A percentile compares a stretch with the other conserved stretches of the same genome.
Conservation (phyloP, 2,888 invertebrate species). For the Torymus tubicola region DNA sequence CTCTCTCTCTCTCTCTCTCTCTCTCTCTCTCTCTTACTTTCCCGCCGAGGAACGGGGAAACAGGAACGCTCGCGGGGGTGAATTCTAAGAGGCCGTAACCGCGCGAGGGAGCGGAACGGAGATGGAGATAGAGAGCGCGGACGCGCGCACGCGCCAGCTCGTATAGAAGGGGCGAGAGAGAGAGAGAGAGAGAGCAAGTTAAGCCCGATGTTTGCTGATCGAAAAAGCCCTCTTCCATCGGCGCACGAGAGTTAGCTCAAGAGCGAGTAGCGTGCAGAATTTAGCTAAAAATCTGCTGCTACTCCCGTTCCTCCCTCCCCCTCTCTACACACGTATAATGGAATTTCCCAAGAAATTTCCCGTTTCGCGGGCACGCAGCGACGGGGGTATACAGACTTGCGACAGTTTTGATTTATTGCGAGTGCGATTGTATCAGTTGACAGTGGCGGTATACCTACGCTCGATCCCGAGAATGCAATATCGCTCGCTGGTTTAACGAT, state of each 20-base stretch:
- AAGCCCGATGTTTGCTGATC: conserved; percentile 57
- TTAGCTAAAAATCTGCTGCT: too few species aligned
- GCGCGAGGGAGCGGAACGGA: too few species aligned
- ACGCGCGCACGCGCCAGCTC: neutral
- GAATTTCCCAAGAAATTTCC: conserved; percentile 36
- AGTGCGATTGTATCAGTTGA: conserved; percentile 44
- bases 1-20: too few species aligned
- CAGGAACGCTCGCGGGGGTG: conserved; percentile 46
- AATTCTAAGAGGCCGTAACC: conserved; percentile 53
- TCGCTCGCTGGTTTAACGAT: conserved; percentile 12
- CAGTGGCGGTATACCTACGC: neutral
- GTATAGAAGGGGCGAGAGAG: neutral
- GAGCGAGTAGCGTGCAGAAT: too few species aligned
- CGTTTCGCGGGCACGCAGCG: conserved; percentile 27
- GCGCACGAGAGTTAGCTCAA: neutral
- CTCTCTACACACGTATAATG: neutral
- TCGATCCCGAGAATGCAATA: conserved; percentile 48
- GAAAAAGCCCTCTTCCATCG: conserved; percentile 38
- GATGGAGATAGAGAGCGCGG: neutral
- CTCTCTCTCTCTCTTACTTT: too few species aligned
- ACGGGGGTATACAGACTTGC: neutral
- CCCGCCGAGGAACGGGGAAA: too few species aligned
- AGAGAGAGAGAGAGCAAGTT: neutral
- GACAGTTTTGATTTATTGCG: conserved; percentile 54
- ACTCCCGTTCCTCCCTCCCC: too few species aligned